Evolutionary conservation across 2,113 vertebrate species (phyloP).

Genomic region (Nothoprocta perdicaria): DNA sequence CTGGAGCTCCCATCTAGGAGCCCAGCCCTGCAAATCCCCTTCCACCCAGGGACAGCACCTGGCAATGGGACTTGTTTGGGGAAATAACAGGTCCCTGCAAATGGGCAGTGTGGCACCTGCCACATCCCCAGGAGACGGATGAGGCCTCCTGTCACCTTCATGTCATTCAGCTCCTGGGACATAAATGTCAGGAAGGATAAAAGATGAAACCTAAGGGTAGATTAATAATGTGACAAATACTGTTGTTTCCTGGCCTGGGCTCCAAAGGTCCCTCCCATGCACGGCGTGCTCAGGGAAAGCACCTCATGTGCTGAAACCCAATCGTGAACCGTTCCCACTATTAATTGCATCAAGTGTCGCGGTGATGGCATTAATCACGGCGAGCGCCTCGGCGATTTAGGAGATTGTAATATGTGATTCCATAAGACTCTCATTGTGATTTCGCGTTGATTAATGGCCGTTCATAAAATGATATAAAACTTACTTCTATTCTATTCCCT

Average conservation of each 20-base stretch:
- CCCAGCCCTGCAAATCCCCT: background rate
- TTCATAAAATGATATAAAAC: conserved; percentile 69
- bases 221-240: background rate
- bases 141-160: background rate
- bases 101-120: background rate
- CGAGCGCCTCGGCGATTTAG: conserved; percentile 17
- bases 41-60: background rate
- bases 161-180: background rate
- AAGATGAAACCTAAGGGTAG: background rate
- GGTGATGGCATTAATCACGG: background rate
- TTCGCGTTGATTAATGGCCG: conserved; percentile 56
- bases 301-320: background rate
- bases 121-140: background rate
- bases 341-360: background rate
- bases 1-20: background rate
- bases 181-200: conserved; percentile 6
- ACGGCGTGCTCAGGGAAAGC: background rate
- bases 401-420: conserved; percentile 53
- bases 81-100: background rate
- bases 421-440: conserved; percentile 61
- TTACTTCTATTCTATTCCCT: conserved; percentile 35
- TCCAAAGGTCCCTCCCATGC: background rate
- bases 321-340: background rate
- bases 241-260: background rate
- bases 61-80: background rate